phyloP scores from a whole-genome alignment of 2,113 vertebrate species.

The Cygnus atratus region DNA sequence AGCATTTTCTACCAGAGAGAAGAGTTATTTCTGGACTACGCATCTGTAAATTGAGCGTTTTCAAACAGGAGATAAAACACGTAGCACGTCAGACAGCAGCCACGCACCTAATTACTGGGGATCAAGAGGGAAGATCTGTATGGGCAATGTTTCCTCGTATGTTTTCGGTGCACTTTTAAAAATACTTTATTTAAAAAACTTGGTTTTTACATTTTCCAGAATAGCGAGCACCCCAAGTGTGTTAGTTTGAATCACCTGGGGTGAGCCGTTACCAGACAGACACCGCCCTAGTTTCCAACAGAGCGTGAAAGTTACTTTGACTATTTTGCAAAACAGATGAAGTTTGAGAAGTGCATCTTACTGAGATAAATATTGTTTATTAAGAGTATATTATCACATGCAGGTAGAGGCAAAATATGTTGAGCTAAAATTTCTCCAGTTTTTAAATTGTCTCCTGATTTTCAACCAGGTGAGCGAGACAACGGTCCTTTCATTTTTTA shows the following conservation, averaged over 20 bases:
- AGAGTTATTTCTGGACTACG: neutral
- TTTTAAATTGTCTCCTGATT: neutral
- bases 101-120: neutral
- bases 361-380: neutral
- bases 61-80: neutral
- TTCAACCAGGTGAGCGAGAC: neutral
- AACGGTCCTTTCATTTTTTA: neutral
- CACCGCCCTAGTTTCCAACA: neutral
- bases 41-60: neutral
- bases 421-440: neutral
- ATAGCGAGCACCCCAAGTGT: neutral
- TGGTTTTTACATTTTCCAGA: neutral
- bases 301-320: neutral
- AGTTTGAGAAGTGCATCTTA: neutral
- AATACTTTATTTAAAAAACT: neutral
- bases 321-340: neutral
- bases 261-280: neutral
- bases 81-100: neutral
- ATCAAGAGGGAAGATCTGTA: neutral
- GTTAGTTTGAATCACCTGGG: neutral
- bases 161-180: neutral
- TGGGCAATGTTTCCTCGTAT: neutral
- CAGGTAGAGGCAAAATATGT: fast-evolving
- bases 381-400: neutral
- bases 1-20: neutral